A percentile compares a stretch with the other conserved stretches of the same genome.
Conservation (phyloP, 1,140 invertebrate species). For the Hirudo medicinalis region DNA sequence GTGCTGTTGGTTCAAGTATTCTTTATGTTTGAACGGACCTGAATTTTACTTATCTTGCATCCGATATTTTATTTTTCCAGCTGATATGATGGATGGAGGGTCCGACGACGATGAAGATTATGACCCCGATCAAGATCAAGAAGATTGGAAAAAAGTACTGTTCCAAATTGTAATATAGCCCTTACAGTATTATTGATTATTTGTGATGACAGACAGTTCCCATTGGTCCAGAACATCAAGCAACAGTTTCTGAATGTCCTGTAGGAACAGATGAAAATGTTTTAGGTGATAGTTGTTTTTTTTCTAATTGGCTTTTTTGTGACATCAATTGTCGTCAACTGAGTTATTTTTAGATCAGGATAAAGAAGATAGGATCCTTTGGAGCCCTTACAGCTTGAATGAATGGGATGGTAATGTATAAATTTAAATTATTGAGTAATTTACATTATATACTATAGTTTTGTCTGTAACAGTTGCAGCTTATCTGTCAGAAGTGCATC, state of each 20-base stretch:
- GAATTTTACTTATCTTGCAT: too few relatives aligned
- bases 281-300: slow-evolving; percentile 1
- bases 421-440: slow-evolving; percentile 4
- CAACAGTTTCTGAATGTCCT: background rate
- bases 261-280: background rate
- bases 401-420: slow-evolving; percentile 48
- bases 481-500: slow-evolving; percentile 60
- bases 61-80: slow-evolving; percentile 22
- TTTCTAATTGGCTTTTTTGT: background rate
- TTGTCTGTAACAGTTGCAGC: slow-evolving; percentile 47
- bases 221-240: slow-evolving; percentile 3
- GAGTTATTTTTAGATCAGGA: slow-evolving; percentile 57
- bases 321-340: too few relatives aligned
- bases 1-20: too few relatives aligned
- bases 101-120: slow-evolving; percentile 41
- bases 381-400: slow-evolving; percentile 67
- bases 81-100: slow-evolving; percentile 26
- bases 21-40: too few relatives aligned
- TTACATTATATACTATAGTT: slow-evolving; percentile 29
- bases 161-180: background rate
- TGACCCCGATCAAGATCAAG: slow-evolving; percentile 31
- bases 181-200: slow-evolving; percentile 7
- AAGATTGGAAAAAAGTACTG: slow-evolving; percentile 45
- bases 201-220: slow-evolving; percentile 8
- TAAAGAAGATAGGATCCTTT: slow-evolving; percentile 85